These are phyloP conservation scores for Cyprinus carpio DNA, from an alignment of 2,113 vertebrate genomes.

Conservation along the genomic window DNA sequence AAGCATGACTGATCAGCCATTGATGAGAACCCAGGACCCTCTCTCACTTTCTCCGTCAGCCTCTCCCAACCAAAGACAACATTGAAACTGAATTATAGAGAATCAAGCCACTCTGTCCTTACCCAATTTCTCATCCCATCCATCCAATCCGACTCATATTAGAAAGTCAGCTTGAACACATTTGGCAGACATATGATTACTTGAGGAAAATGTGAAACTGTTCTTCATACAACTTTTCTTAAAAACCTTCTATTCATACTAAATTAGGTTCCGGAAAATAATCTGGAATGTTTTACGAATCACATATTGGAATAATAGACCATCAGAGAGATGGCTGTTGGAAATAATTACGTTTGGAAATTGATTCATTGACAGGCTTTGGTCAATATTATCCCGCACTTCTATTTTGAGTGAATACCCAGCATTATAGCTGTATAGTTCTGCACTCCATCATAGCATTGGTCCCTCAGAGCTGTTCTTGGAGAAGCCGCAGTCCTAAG, in stretches of 20 bases:
- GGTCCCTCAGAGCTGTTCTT: slow-evolving; percentile 1
- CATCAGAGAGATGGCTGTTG: neutral
- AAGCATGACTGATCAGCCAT: slow-evolving; percentile 21
- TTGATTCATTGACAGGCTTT: slow-evolving; percentile 4
- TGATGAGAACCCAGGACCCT: slow-evolving; percentile 40
- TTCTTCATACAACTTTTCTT: slow-evolving; percentile 13
- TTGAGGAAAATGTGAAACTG: neutral
- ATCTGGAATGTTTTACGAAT: neutral
- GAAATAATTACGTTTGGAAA: neutral
- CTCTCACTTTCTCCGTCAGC: neutral
- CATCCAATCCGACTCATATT: neutral
- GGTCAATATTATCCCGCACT: neutral
- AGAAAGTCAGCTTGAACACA: neutral
- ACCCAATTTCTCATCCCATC: neutral
- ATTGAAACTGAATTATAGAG: neutral
- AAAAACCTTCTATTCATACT: neutral
- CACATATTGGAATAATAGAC: neutral
- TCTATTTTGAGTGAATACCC: slow-evolving; percentile 20
- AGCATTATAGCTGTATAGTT: neutral
- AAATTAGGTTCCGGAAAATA: neutral
- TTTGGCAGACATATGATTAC: slow-evolving; percentile 5
- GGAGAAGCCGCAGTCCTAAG: slow-evolving; percentile 6
- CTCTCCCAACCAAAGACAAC: neutral
- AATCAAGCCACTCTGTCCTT: neutral
- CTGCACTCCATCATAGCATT: slow-evolving; percentile 3